Base-by-base conservation (phyloP, 1,140 invertebrate genomes). In the Xylocopa sonorina region DNA sequence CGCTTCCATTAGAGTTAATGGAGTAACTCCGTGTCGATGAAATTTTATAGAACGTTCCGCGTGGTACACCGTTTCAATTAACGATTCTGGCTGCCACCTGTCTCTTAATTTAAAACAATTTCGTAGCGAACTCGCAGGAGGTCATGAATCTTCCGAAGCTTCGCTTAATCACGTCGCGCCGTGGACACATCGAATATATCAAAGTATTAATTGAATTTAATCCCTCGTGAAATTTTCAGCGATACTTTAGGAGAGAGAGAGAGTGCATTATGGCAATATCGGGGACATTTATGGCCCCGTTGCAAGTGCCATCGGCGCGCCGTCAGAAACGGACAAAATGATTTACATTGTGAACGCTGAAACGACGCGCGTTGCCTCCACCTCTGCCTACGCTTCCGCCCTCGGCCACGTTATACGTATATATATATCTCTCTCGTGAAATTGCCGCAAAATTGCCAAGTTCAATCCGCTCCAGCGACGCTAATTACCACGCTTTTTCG, bases 361-460 rank as follows among this genome's bases (percentile, higher is more conserved):
- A 46, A 9, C 41, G 41, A 53, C 34, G 68, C n/a, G 53, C 27
- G 62, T 7, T n/a, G 43, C 29, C 64, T 32, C 14, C 55, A 38
- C 57, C 29, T 48, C 18, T 34, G 29, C n/a, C 10, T 14, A 43
- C 18, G 57, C 43, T 34, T 14, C 38, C n/a, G n/a, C n/a, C n/a
- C n/a, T n/a, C n/a, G n/a, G n/a, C n/a, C n/a, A n/a, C n/a, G n/a
- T n/a, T n/a, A n/a, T n/a, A n/a, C n/a, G n/a, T n/a, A n/a, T n/a
- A n/a, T n/a, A n/a, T n/a, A n/a, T 46, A 74, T 43, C 50, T 57
- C 71, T 57, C 51, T 34, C 66, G 72, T 69, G 69, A 81, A 83
- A 83, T 83, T 74, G 79, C 73, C 67, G 73, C 82, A 68, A 81
- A 83, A 83, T 83, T 78, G 79, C 67, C 34, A 62, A 62, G 69